These are phyloP conservation scores for Ctenodactylus gundi DNA, from an alignment of 2,113 vertebrate genomes.

Conservation along the genomic window DNA sequence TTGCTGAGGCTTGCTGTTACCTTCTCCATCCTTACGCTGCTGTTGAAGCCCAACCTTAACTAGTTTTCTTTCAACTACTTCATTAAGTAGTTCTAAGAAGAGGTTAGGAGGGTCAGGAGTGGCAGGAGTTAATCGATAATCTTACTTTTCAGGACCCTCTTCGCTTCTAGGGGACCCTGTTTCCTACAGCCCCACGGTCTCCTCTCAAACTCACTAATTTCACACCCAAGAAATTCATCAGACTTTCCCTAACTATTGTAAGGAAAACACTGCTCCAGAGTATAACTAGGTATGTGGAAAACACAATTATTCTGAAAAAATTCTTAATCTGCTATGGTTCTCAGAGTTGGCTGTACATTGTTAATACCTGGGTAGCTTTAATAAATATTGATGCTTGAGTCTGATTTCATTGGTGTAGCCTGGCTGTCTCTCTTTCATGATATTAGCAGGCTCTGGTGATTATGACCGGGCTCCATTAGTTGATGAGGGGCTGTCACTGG, in stretches of 20 bases:
- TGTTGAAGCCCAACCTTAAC: too few relatives aligned
- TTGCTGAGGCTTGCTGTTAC: too few relatives aligned
- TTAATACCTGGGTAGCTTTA: not conserved
- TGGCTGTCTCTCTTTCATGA: not conserved
- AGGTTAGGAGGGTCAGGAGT: too few relatives aligned
- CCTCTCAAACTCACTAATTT: not conserved
- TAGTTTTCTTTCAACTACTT: too few relatives aligned
- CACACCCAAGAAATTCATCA: not conserved
- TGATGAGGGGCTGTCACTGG: not conserved
- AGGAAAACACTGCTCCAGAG: not conserved
- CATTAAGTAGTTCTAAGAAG: too few relatives aligned
- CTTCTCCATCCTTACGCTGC: too few relatives aligned
- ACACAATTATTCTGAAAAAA: not conserved
- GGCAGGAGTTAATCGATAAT: too few relatives aligned
- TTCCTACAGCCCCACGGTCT: too few relatives aligned
- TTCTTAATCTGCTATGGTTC: not conserved
- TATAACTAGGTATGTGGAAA: conserved; percentile 15
- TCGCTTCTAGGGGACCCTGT: too few relatives aligned
- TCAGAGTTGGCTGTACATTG: not conserved
- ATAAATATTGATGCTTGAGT: not conserved
- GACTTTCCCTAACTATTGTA: not conserved
- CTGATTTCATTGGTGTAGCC: conserved; percentile 31
- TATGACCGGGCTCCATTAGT: not conserved
- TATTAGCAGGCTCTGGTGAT: not conserved
- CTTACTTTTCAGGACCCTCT: too few relatives aligned